Conservation (phyloP, 2,113 vertebrate species). For the Dromas ardeola region DNA sequence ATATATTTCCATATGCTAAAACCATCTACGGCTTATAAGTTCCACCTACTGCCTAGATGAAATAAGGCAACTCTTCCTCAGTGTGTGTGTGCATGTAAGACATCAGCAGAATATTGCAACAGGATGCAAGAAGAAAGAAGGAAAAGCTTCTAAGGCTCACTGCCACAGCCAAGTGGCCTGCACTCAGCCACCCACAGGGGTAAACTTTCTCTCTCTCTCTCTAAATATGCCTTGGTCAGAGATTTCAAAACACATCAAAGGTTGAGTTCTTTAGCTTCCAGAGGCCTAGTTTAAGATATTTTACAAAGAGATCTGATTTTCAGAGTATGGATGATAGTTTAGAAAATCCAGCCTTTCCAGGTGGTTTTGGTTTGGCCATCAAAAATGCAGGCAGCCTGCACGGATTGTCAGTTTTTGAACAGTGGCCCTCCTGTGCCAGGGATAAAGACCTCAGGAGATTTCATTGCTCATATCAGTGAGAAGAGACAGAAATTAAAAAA, state of each 20-base stretch:
- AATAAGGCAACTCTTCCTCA: not conserved
- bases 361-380: not conserved
- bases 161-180: not conserved
- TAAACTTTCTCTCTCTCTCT: not conserved
- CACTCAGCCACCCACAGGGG: fast-evolving
- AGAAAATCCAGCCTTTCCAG: not conserved
- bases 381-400: not conserved
- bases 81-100: too few relatives aligned
- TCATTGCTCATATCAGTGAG: not conserved
- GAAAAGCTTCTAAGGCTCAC: not conserved
- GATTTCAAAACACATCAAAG: not conserved
- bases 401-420: fast-evolving
- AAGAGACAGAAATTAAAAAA: not conserved
- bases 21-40: not conserved
- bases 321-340: not conserved
- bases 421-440: not conserved
- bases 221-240: not conserved
- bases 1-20: not conserved
- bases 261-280: not conserved
- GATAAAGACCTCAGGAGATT: not conserved
- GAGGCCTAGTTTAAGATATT: not conserved
- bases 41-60: not conserved
- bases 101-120: not conserved
- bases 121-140: not conserved
- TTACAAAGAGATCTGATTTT: not conserved